Base-by-base conservation (phyloP, 2,797 vertebrate species). In the Gobionotothen gibberifrons region DNA sequence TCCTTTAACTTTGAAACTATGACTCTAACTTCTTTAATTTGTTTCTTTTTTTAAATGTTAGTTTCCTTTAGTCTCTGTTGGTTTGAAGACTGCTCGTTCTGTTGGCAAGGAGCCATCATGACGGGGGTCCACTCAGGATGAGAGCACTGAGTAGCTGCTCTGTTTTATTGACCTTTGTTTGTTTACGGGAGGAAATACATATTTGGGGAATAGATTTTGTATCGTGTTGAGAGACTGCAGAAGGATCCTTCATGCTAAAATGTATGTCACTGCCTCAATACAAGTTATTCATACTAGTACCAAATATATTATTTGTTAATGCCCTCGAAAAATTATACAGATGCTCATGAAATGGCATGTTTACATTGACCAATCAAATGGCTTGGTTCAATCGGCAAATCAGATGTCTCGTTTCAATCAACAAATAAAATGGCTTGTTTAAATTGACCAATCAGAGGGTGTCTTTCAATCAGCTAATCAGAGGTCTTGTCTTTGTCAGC, bases 131-230 rank as follows among this genome's bases (percentile, higher is more conserved):
- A 53, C 64, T 75, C 49, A 17, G 59, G 69, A 72, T 59, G 51
- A 61, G 46, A 44, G 47, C 67, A 67, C 64, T 54, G 57, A 74
- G 71, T 66, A 55, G 39, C 66, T 36, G 42, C 59, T 72, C 72
- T 55, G 2, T 68, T 72, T 78, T 74, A 76, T 66, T 85, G 79
- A 79, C 76, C 65, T 80, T 72, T 72, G 49, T 79, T 84, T 79
- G 59, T 85, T 82, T 86, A 79, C 64, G 26, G 61, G 39, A 63
- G 70, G 56, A 76, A 67, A 69, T 67, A 82, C 82, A 87, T 78
- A 82, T 79, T 72, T 53, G 51, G 44, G 0, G 2, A 60, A 73
- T 83, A 77, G 71, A 83, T 83, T 86, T 81, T 60, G 16, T 74
- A 65, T 69, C n/a, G 2, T 39, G 32, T 32, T n/a, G 56, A 78